phyloP scores from a whole-genome alignment of 2,113 vertebrate species.

The Strigops habroptila region DNA sequence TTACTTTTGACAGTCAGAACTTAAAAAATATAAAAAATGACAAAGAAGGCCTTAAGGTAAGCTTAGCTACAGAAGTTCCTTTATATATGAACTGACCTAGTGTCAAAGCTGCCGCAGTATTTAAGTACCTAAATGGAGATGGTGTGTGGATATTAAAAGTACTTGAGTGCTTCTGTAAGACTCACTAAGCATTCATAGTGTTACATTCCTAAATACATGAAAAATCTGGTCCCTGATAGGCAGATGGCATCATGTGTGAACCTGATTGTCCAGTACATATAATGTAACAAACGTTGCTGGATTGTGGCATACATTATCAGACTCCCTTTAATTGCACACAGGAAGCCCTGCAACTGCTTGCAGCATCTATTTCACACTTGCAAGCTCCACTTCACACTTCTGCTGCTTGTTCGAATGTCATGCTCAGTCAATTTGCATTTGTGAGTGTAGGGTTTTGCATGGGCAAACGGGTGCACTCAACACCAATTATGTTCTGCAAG shows the following conservation, averaged over 20 bases:
- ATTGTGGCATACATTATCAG: background rate
- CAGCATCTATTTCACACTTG: background rate
- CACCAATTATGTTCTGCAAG: background rate
- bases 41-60: background rate
- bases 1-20: background rate
- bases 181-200: background rate
- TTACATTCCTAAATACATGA: background rate
- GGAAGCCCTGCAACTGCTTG: background rate
- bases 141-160: background rate
- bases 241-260: background rate
- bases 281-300: background rate
- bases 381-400: background rate
- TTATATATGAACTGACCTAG: background rate
- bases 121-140: background rate
- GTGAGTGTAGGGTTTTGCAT: background rate
- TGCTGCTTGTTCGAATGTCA: background rate
- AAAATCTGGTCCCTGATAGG: background rate
- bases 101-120: background rate
- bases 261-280: fast-evolving
- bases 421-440: background rate
- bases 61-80: background rate
- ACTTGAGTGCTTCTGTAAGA: background rate
- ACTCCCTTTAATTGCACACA: background rate
- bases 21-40: background rate
- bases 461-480: background rate